Evolutionary conservation across 2,797 vertebrate genomes (phyloP).

Genomic region (Cuculus canorus): DNA sequence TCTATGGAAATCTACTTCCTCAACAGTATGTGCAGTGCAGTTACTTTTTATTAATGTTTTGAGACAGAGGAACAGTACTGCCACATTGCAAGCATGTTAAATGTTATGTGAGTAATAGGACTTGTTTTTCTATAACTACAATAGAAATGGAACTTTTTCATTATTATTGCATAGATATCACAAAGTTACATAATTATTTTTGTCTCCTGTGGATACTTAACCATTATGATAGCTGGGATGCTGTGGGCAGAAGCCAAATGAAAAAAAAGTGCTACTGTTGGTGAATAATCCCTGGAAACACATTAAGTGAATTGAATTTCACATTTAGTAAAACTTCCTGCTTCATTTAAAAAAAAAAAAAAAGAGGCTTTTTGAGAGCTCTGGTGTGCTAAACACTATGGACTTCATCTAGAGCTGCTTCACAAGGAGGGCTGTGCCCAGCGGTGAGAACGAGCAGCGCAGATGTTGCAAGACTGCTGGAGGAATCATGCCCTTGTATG

Average conservation of each 20-base stretch:
- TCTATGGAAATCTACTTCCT: not conserved
- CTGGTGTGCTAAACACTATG: not conserved
- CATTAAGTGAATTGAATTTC: not conserved
- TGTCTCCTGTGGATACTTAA: not conserved
- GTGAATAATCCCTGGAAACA: not conserved
- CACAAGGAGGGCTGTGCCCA: fast-evolving
- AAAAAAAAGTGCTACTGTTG: not conserved
- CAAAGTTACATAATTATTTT: not conserved
- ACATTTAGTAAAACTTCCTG: not conserved
- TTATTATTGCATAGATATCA: not conserved
- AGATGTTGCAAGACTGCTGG: not conserved
- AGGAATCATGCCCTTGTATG: not conserved
- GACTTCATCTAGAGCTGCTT: not conserved
- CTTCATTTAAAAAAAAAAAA: not conserved
- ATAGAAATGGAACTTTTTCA: not conserved
- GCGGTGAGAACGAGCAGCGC: not conserved
- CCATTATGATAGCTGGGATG: not conserved
- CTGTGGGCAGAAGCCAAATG: not conserved
- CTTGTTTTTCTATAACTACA: not conserved
- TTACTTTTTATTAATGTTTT: not conserved
- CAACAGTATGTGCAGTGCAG: not conserved
- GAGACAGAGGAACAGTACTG: not conserved
- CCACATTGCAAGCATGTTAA: not conserved
- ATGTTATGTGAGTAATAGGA: not conserved
- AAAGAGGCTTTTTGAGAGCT: not conserved